phyloP scores from a whole-genome alignment of 2,113 vertebrate species.

The Otus sunia region DNA sequence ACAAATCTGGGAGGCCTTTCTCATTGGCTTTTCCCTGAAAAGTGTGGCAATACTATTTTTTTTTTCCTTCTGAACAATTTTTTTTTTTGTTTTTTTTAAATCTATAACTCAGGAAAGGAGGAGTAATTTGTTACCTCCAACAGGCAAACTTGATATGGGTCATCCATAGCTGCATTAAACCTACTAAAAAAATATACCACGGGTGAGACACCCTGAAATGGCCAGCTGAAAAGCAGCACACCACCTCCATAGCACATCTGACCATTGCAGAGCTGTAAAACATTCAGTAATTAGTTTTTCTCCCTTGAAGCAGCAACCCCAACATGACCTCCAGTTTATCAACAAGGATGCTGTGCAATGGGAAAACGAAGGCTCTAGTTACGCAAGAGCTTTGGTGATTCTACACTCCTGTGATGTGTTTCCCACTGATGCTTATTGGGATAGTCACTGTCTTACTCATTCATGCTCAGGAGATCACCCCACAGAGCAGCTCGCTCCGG shows the following conservation, averaged over 20 bases:
- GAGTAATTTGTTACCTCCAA: background rate
- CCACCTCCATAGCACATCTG: background rate
- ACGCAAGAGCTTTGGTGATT: background rate
- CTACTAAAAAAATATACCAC: too few relatives aligned
- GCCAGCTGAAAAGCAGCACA: background rate
- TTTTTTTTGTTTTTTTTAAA: background rate
- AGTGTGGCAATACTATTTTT: background rate
- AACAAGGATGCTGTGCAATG: background rate
- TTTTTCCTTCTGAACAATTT: background rate
- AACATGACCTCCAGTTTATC: background rate
- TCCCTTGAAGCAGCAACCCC: background rate
- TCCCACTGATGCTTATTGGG: background rate
- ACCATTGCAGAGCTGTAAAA: background rate
- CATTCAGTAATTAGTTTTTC: background rate
- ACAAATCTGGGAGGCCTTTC: background rate
- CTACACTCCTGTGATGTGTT: background rate
- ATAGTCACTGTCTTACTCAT: background rate
- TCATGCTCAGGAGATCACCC: background rate
- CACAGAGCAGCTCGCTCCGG: background rate
- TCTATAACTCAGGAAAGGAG: background rate
- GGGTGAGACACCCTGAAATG: background rate
- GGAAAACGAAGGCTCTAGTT: background rate
- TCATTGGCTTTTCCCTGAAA: background rate
- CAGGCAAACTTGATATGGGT: background rate
- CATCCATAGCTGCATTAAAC: background rate